These are phyloP conservation scores for Epinephelus cyanopodus DNA, from an alignment of 2,113 vertebrate species.

Conservation along the genomic window DNA sequence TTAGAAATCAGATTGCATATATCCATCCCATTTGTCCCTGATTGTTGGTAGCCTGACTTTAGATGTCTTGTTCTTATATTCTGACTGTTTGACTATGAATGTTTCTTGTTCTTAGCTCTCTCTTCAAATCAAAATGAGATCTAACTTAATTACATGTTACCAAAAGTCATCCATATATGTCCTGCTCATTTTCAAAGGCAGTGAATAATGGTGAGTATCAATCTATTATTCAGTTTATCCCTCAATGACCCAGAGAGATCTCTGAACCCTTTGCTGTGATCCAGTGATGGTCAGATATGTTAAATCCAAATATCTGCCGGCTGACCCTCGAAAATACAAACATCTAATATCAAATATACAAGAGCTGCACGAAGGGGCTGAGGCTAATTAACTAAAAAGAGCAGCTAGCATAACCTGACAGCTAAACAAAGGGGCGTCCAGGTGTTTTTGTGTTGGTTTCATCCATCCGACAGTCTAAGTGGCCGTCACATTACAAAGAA, in stretches of 20 bases:
- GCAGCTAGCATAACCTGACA: rapidly evolving
- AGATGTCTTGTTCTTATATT: neutral
- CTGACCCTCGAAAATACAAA: neutral
- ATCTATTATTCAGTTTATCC: neutral
- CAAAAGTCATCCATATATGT: too few species aligned
- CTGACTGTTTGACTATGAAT: neutral
- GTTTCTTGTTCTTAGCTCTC: neutral
- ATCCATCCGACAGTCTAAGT: neutral
- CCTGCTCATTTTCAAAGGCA: too few species aligned
- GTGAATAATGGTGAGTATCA: too few species aligned
- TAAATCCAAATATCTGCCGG: neutral
- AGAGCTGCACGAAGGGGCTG: too few species aligned
- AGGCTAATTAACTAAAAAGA: too few species aligned
- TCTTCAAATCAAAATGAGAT: too few species aligned
- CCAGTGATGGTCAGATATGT: neutral
- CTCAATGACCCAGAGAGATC: neutral
- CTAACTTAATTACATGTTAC: too few species aligned
- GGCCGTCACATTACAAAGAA: constrained; percentile 16
- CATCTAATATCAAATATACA: too few species aligned
- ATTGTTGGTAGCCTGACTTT: neutral
- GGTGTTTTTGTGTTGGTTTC: neutral
- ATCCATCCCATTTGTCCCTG: neutral
- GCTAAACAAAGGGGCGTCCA: neutral
- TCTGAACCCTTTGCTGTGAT: neutral
- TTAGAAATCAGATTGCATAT: too few species aligned